Evolutionary conservation across 2,797 vertebrate species (phyloP).

Genomic region (Hypotaenidia okinawae): DNA sequence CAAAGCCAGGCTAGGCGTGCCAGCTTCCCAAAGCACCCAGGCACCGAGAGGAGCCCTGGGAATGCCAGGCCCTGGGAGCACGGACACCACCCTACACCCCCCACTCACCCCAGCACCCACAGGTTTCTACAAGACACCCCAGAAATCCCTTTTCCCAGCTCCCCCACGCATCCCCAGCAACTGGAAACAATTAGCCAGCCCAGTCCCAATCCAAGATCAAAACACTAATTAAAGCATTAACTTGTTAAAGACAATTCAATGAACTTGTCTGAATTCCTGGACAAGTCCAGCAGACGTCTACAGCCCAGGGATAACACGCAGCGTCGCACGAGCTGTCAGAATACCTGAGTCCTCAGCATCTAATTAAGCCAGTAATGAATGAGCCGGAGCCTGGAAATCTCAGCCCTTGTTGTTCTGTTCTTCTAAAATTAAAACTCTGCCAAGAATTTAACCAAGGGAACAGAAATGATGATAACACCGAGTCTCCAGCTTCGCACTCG

Average conservation of each 20-base stretch:
- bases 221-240: neutral
- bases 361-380: neutral
- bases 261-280: neutral
- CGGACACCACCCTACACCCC: neutral
- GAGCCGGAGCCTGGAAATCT: neutral
- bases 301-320: neutral
- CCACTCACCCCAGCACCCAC: accelerated
- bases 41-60: neutral
- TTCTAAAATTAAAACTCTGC: neutral
- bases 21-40: neutral
- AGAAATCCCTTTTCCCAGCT: neutral
- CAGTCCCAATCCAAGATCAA: neutral
- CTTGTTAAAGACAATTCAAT: neutral
- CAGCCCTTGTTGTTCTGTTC: neutral
- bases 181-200: neutral
- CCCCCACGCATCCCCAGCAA: neutral
- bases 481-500: neutral
- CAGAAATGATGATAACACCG: neutral
- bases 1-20: neutral
- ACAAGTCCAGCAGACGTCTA: neutral
- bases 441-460: neutral
- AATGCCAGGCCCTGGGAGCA: neutral
- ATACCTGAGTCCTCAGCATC: neutral
- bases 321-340: neutral
- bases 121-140: neutral